Percentiles rank a stretch among this genome's conserved stretches.
phyloP scores from a whole-genome alignment of 2,113 vertebrate genomes.

The Scomber japonicus region DNA sequence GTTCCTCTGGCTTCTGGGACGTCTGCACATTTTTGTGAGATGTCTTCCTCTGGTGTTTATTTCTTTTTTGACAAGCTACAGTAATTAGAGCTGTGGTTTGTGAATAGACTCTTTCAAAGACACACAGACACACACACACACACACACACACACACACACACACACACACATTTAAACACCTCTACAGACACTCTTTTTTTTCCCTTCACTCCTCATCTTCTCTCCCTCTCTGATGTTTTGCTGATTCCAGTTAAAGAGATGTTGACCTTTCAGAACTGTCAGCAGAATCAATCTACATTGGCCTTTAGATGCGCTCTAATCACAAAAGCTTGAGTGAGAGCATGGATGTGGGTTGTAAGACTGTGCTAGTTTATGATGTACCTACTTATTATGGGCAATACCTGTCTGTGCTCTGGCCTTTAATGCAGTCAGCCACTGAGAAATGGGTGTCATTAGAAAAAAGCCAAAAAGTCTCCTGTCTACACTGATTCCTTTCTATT shows the following conservation, averaged over 20 bases:
- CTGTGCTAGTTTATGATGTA: slow-evolving; percentile 37
- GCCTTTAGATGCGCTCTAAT: slow-evolving; percentile 44
- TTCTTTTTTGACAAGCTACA: slow-evolving; percentile 36
- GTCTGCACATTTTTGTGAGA: slow-evolving; percentile 32
- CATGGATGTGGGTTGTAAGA: slow-evolving; percentile 30
- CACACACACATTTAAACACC: slow-evolving; percentile 12
- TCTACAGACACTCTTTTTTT: neutral
- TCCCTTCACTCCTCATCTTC: neutral
- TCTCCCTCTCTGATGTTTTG: slow-evolving; percentile 35
- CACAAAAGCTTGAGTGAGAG: slow-evolving; percentile 29
- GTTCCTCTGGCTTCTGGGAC: slow-evolving; percentile 25
- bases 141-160: neutral
- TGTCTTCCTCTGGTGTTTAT: slow-evolving; percentile 12
- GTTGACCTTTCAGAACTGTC: slow-evolving; percentile 65
- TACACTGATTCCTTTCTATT: neutral
- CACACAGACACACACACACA: neutral
- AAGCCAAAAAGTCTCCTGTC: neutral
- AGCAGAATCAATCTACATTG: slow-evolving; percentile 45
- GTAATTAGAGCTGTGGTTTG: slow-evolving; percentile 40
- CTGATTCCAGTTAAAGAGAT: slow-evolving; percentile 43
- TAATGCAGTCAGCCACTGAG: slow-evolving; percentile 22
- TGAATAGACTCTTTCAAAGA: slow-evolving; percentile 34
- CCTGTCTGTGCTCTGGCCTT: slow-evolving; percentile 12
- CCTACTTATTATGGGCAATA: slow-evolving; percentile 39
- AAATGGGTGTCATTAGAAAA: slow-evolving; percentile 39